Base-by-base conservation (phyloP, 1,140 invertebrate genomes). In the Paraescarpia echinospica region DNA sequence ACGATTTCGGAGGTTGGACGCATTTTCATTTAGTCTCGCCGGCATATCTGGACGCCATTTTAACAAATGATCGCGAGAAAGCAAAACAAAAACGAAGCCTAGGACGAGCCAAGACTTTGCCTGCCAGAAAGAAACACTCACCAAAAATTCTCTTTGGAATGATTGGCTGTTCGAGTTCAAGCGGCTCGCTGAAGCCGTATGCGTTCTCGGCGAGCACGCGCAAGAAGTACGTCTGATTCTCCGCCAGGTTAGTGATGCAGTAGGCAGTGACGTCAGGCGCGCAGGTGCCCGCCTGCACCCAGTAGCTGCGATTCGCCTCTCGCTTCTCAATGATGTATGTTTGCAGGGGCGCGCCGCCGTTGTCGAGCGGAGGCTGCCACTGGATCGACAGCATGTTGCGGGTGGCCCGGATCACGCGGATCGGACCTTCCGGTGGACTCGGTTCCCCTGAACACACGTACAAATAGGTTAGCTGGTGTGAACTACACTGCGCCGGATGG, bases 301-400 rank as follows among this genome's bases (percentile, higher is more conserved):
- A 96, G 51, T 94, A 89, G 1, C 92, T 92, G 92, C 94, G 93
- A 89, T 94, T 94, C 31, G 93, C 93, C n/a, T 93, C 91, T 12
- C 92, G 35, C 96, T 98, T 99, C 96, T 99, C 99, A 92, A 99
- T 97, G 89, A 99, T 97, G 95, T 99, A 99, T 95, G 99, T 99
- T 0, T 98, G 98, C 93, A 99, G 97, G 34, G 98, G 98, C 35
- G 98, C 98, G 33, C 99, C 99, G 33, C 98, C 98, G 93, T 96
- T 95, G 93, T 96, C 96, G 93, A 97, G 96, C 18, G 98, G 98
- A 92, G 97, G 96, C 94, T 97, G 97, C 98, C 98, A 98, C 94
- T 97, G 97, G 18, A 98, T 95, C 4, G 97, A 98, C 14, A 98
- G 96, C 9, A 98, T 98, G 96, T 96, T 92, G 98, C 98, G 1